A percentile compares a stretch with the other conserved stretches of the same genome.
Evolutionary conservation across 2,797 vertebrate genomes (phyloP).

Genomic region (Poliocrania exsul): DNA sequence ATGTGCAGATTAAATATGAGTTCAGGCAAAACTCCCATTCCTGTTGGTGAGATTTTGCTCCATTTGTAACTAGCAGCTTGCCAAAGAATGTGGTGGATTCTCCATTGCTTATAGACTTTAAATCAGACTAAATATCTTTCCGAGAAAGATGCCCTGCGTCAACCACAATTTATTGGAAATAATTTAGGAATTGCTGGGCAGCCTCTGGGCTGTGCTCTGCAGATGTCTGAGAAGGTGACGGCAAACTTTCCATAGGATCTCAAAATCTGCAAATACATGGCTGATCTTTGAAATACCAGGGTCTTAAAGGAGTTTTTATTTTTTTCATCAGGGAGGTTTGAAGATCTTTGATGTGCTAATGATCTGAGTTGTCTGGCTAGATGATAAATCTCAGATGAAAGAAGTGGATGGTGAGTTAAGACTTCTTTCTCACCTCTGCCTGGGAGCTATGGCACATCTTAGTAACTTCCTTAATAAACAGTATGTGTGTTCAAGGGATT

Average conservation of each 20-base stretch:
- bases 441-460: not conserved
- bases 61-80: not conserved
- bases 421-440: constrained; percentile 30
- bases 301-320: not conserved
- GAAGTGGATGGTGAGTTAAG: not conserved
- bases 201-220: not conserved
- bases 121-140: constrained; percentile 34
- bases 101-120: constrained; percentile 5
- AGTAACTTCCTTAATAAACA: constrained; percentile 19
- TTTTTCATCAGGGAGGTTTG: not conserved
- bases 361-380: not conserved
- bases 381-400: constrained; percentile 50
- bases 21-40: not conserved
- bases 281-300: constrained; percentile 15
- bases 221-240: constrained; percentile 12
- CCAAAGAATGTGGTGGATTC: constrained; percentile 17
- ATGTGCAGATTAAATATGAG: not conserved
- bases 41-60: not conserved
- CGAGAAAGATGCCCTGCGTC: constrained; percentile 26
- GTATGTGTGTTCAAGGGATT: not conserved
- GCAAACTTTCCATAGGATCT: constrained; percentile 29
- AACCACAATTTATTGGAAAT: constrained; percentile 15
- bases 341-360: constrained; percentile 48
- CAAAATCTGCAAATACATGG: not conserved
- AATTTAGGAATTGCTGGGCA: constrained; percentile 29